These are phyloP conservation scores for Cerastis leucographa DNA, from an alignment of 2,888 invertebrate species.

Conservation along the genomic window DNA sequence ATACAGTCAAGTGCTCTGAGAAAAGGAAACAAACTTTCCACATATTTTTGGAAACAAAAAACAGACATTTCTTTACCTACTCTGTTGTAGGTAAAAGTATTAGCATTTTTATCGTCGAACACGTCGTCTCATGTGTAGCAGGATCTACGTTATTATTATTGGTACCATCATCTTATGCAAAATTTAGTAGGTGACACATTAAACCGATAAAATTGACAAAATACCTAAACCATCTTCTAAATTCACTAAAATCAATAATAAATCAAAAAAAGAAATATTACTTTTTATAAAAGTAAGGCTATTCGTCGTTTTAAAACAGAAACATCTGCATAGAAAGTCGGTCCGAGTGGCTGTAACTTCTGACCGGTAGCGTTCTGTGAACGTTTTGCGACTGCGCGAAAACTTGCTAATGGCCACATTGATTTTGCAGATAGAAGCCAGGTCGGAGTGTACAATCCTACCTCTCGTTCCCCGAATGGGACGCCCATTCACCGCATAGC, in stretches of 20 bases:
- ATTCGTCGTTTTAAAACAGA: slow-evolving; percentile 56
- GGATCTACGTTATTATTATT: slow-evolving; percentile 70
- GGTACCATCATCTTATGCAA: slow-evolving; percentile 57
- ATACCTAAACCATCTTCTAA: slow-evolving; percentile 1
- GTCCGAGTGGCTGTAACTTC: slow-evolving; percentile 75
- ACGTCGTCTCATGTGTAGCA: slow-evolving; percentile 67
- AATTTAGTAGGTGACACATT: slow-evolving; percentile 52
- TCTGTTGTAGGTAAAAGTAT: slow-evolving; percentile 68
- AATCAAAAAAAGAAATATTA: slow-evolving; percentile 9
- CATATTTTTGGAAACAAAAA: slow-evolving; percentile 62
- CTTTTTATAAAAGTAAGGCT: slow-evolving; percentile 6
- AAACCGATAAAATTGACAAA: slow-evolving; percentile 45
- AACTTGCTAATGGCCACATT: slow-evolving; percentile 90
- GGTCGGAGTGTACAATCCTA: slow-evolving; percentile 88
- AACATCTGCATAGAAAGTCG: slow-evolving; percentile 75
- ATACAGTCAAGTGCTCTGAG: slow-evolving; percentile 20
- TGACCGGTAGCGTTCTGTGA: slow-evolving; percentile 83
- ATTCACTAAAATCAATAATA: slow-evolving; percentile 30
- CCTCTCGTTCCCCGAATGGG: slow-evolving; percentile 78
- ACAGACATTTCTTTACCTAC: slow-evolving; percentile 57
- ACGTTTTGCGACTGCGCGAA: slow-evolving; percentile 90
- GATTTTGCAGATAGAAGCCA: slow-evolving; percentile 91
- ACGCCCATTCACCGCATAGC: slow-evolving; percentile 69
- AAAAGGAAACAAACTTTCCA: slow-evolving; percentile 46
- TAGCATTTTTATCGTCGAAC: slow-evolving; percentile 75